These are phyloP conservation scores for Hemichromis elongatus DNA, from an alignment of 2,113 vertebrate species.

Conservation along the genomic window DNA sequence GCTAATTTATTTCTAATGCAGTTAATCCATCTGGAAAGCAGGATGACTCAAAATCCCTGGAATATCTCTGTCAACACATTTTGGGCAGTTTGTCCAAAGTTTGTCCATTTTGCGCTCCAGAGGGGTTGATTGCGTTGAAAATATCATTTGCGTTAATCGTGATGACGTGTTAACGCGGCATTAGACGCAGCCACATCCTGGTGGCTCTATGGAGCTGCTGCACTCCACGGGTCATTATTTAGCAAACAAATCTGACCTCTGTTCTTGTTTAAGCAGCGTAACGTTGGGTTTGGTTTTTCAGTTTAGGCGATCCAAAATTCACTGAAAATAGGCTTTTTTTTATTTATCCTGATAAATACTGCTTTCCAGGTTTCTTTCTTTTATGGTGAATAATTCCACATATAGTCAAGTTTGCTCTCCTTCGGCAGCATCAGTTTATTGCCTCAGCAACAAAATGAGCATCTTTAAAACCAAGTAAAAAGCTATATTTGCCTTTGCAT, in stretches of 20 bases:
- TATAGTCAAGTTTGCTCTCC: background rate
- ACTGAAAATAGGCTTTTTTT: background rate
- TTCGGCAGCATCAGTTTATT: accelerated
- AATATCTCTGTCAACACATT: no score
- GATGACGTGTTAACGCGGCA: no score
- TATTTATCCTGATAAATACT: background rate
- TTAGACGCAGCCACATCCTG: background rate
- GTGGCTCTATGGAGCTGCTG: background rate
- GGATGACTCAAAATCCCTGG: no score
- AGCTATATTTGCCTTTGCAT: background rate
- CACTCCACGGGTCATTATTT: background rate
- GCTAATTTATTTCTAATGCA: no score
- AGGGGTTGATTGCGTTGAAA: no score
- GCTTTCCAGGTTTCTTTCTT: background rate
- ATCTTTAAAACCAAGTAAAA: background rate
- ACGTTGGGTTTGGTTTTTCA: background rate
- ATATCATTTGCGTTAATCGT: no score
- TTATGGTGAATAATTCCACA: background rate
- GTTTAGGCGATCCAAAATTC: background rate
- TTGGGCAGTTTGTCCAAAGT: no score
- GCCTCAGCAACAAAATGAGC: background rate
- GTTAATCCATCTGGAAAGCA: no score
- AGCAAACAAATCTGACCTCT: background rate
- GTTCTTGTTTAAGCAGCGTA: background rate
- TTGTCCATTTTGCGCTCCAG: no score